These are phyloP conservation scores for Diarsia dahlii DNA, from an alignment of 2,888 invertebrate species.

Conservation along the genomic window DNA sequence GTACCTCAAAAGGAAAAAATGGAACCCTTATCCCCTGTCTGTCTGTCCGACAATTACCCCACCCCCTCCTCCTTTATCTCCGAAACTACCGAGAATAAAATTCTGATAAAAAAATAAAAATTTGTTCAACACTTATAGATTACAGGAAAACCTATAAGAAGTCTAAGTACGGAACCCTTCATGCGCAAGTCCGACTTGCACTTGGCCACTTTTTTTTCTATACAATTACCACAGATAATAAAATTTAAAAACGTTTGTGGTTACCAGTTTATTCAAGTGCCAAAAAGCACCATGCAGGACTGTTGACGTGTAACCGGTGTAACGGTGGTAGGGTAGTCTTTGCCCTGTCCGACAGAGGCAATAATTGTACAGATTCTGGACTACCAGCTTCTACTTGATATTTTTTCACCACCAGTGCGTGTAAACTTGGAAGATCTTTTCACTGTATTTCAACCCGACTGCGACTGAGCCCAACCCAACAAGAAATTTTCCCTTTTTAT, in stretches of 20 bases:
- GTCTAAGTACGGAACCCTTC: no score
- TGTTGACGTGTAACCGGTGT: background rate
- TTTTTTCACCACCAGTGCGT: background rate
- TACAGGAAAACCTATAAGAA: no score
- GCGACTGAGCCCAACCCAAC: background rate
- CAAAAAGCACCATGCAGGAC: background rate
- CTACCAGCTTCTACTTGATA: background rate
- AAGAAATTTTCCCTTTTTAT: background rate
- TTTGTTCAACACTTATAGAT: no score
- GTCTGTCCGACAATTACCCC: no score
- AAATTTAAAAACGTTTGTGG: background rate
- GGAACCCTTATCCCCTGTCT: no score
- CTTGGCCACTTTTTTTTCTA: no score
- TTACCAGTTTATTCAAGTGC: background rate
- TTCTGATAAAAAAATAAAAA: no score
- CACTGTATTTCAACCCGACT: background rate
- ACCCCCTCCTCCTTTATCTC: no score
- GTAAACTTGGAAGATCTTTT: background rate
- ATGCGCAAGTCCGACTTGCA: no score
- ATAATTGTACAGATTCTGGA: background rate
- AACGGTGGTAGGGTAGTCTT: background rate
- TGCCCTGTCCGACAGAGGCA: no score
- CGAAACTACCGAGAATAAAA: no score
- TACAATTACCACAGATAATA: background rate
- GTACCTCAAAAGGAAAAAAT: no score